Evolutionary conservation across 2,797 vertebrate genomes (phyloP).

Genomic region (Sebastes ruberrimus): DNA sequence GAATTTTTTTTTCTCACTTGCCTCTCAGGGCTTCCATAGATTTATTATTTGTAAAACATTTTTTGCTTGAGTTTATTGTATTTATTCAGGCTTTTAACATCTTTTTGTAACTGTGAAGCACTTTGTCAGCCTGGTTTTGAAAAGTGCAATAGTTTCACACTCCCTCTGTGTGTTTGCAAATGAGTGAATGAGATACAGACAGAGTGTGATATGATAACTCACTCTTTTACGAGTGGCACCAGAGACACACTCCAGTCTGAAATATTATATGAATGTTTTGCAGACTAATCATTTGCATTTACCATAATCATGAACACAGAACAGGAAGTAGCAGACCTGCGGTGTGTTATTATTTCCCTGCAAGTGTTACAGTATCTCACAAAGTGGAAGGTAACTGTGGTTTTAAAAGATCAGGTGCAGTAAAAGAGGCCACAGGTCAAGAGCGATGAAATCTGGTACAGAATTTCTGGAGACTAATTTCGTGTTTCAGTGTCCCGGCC

Average conservation of each 20-base stretch:
- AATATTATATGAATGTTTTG: neutral
- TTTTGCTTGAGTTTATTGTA: neutral
- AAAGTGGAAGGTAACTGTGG: neutral
- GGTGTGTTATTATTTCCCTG: neutral
- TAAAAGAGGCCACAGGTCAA: constrained; percentile 10
- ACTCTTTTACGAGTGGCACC: neutral
- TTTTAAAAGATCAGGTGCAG: neutral
- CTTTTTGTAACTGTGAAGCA: neutral
- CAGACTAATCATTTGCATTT: neutral
- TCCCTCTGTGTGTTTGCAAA: neutral
- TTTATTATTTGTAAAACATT: neutral
- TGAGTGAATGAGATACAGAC: neutral
- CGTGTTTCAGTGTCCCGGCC: neutral
- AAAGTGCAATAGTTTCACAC: neutral
- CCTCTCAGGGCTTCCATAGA: neutral
- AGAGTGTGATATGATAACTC: neutral
- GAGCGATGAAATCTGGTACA: neutral
- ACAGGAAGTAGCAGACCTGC: neutral
- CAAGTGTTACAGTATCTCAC: neutral
- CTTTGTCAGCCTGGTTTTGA: neutral
- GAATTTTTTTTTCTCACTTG: neutral
- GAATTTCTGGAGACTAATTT: constrained; percentile 10
- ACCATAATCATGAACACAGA: neutral
- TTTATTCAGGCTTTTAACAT: neutral
- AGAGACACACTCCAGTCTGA: neutral